A percentile compares a stretch with the other conserved stretches of the same genome.
phyloP scores from a whole-genome alignment of 2,797 vertebrate species.

The Toxotes lorentzi region DNA sequence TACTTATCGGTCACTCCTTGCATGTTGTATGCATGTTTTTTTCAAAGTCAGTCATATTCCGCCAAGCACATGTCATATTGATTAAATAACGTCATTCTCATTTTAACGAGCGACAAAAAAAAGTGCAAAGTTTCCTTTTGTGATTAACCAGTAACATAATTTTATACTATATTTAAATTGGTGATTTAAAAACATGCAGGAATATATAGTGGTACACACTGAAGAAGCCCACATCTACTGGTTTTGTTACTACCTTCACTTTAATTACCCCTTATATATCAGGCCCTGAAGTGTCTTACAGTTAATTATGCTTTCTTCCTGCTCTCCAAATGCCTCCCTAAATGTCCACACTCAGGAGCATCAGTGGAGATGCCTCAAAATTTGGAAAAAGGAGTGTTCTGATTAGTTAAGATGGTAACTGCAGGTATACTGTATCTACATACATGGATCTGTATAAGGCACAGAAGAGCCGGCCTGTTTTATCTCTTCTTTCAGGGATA shows the following conservation, averaged over 20 bases:
- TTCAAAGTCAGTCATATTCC: no score
- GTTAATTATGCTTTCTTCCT: slow-evolving; percentile 56
- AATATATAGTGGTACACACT: no score
- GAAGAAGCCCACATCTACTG: no score
- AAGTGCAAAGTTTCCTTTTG: neutral
- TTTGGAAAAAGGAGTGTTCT: slow-evolving; percentile 64
- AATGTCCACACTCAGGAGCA: slow-evolving; percentile 57
- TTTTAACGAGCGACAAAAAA: no score
- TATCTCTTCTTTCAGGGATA: neutral
- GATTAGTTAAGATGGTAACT: slow-evolving; percentile 66
- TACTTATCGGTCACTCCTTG: no score
- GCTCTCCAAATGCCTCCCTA: slow-evolving; percentile 39
- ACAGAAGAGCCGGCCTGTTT: neutral
- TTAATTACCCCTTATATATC: slow-evolving; percentile 31
- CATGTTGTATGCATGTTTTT: no score
- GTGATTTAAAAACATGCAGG: no score
- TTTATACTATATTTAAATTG: neutral
- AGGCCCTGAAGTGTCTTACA: slow-evolving; percentile 22
- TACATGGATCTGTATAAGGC: slow-evolving; percentile 37
- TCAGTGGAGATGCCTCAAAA: slow-evolving; percentile 59
- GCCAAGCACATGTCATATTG: no score
- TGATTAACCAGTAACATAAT: neutral
- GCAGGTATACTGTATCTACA: slow-evolving; percentile 24
- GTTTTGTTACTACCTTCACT: slow-evolving; percentile 6
- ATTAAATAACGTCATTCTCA: no score